phyloP scores from a whole-genome alignment of 2,888 invertebrate species.

The Scaptodrosophila latifasciaeformis region DNA sequence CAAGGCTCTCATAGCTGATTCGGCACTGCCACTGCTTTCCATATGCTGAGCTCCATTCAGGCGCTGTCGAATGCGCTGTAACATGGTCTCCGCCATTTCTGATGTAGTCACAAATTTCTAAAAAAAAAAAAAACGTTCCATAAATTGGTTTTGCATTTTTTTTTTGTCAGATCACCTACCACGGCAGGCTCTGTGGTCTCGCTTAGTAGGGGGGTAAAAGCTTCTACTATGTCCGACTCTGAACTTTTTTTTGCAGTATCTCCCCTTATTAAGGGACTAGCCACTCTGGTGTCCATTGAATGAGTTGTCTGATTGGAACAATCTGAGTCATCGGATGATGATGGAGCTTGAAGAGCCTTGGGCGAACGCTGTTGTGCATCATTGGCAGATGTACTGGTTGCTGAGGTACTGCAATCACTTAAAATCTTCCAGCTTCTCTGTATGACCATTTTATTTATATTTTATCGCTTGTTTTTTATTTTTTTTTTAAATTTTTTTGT shows the following conservation, averaged over 20 bases:
- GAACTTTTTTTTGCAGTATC: constrained; percentile 5
- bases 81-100: constrained; percentile 72
- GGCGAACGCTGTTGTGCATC: constrained; percentile 57
- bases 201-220: too few relatives aligned
- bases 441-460: constrained; percentile 67
- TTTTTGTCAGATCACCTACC: constrained; percentile 34
- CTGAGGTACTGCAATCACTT: constrained; percentile 61
- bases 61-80: constrained; percentile 70
- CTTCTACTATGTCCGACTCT: too few relatives aligned
- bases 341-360: constrained; percentile 49
- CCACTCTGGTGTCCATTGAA: constrained; percentile 70
- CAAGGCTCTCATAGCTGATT: constrained; percentile 76
- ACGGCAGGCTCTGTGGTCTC: constrained; percentile 35
- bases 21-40: constrained; percentile 61
- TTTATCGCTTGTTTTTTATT: neutral
- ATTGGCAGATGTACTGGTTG: constrained; percentile 22
- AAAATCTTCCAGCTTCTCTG: constrained; percentile 74
- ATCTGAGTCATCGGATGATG: constrained; percentile 74
- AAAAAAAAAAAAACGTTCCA: neutral
- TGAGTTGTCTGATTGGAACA: constrained; percentile 74
- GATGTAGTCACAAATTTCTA: constrained; percentile 72
- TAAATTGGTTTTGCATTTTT: too few relatives aligned
- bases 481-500: neutral
- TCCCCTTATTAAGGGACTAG: constrained; percentile 48
- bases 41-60: constrained; percentile 57